Base-by-base conservation (phyloP, 2,888 invertebrate species). In the Synanthedon tipuliformis region DNA sequence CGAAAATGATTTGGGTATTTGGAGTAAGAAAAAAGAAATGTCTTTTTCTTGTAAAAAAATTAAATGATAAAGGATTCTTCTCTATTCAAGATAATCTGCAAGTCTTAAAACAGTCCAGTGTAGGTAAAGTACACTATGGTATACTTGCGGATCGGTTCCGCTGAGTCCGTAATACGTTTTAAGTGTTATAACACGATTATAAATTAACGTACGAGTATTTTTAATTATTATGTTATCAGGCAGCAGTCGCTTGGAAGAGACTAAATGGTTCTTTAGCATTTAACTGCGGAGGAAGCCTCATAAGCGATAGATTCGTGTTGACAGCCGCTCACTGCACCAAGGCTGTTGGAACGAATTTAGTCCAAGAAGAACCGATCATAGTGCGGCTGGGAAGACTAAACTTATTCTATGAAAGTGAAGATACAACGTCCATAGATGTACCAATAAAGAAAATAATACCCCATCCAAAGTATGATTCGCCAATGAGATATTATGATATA, bases 401-500 rank as follows among this genome's bases (percentile, higher is more conserved):
- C 4, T 12, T 49, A 12, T 16, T 49, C 10, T 12, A 49, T 16
- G 49, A 16, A 16, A 12, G 4, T 7, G 49, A 13, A 23, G 10
- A 49, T 12, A 16, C 12, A 10, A 11, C 16, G 2, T 12, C 16
- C 18, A 49, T 61, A 50, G 78, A 84, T 56, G 73, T 74, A 54
- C 54, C 54, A 16, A 64, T 83, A 1, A 58, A 55, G 4, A 56
- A 68, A 40, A 67, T 76, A 41, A 69, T 75, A 41, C 59, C 66
- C 4, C 89, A 90, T 70, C 88, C 88, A 4, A 63, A 73, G 1
- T 89, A 89, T 61, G 69, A 65, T 34, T 73, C 74, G 3, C 73
- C 75, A 3, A 61, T 66, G 7, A 79, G 79, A 56, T 90, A 90
- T 63, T 77, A 89, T 55, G 90, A 90, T 58, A 89, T 91, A 56